Conservation (phyloP, 2,888 invertebrate species). For the Archips xylosteana region DNA sequence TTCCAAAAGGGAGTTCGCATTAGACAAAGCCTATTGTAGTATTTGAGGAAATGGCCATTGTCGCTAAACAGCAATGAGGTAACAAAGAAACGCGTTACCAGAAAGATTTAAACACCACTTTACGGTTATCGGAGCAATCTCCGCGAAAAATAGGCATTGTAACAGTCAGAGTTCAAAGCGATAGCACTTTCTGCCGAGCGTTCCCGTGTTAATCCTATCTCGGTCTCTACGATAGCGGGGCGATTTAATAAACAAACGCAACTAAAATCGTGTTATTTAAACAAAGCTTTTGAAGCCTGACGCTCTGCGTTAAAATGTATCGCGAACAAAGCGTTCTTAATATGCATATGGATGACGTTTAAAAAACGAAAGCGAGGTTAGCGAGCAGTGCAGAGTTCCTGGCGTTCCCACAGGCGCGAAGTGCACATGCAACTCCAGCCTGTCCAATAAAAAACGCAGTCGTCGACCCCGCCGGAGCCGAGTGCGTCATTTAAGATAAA, state of each 20-base stretch:
- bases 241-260: conserved; percentile 44
- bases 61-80: conserved; percentile 63
- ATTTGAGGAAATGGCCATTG: conserved; percentile 66
- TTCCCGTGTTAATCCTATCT: conserved; percentile 60
- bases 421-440: conserved; percentile 61
- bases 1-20: conserved; percentile 55
- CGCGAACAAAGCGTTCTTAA: conserved; percentile 51
- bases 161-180: conserved; percentile 68
- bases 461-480: conserved; percentile 69
- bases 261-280: conserved; percentile 29
- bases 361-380: conserved; percentile 59
- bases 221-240: conserved; percentile 58
- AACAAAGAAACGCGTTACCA: conserved; percentile 70
- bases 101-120: conserved; percentile 70
- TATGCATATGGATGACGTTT: conserved; percentile 56
- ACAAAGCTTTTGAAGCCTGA: conserved; percentile 9
- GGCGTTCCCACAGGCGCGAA: conserved; percentile 76
- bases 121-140: conserved; percentile 67
- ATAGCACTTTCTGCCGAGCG: conserved; percentile 60
- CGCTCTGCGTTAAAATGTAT: conserved; percentile 26
- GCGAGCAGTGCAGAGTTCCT: conserved; percentile 58
- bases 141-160: conserved; percentile 65
- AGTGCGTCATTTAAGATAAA: conserved; percentile 78
- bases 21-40: conserved; percentile 73
- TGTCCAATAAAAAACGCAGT: conserved; percentile 76